Evolutionary conservation across 2,888 invertebrate genomes (phyloP), one percentile per base, ranked within the genome.

Genomic region (Tortricodes alternella): DNA sequence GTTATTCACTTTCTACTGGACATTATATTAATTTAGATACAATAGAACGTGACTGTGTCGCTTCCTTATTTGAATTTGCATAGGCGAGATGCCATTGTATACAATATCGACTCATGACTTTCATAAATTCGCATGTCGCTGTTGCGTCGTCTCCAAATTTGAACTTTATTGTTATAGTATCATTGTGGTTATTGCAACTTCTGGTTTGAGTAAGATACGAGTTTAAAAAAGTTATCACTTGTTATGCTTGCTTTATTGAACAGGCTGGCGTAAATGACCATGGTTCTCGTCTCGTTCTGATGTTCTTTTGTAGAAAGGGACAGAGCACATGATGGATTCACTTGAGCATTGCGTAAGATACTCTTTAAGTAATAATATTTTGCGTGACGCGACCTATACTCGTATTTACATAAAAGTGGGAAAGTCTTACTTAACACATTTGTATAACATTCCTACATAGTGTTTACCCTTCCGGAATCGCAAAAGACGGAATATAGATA

Each of bases 21-120:
- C 55, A 37, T 49, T 55, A 43, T 43, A 48, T 53, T 34, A 49
- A 44, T 46, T 32, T 32, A 34, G 27, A 35, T 11, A 60, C 53
- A 55, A 64, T 62, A 58, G 65, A 60, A 62, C 65, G 62, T 68
- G 65, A 62, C 64, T 8, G 56, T 62, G 29, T 58, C 58, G 59
- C 62, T 72, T 73, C 74, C 74, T 71, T 66, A 69, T 62, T 62
- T 48, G 59, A 48, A 4, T 72, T 69, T 65, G 65, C 67, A 69
- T 74, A 62, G n/a, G n/a, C n/a, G n/a, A n/a, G n/a, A n/a, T n/a
- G n/a, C n/a, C n/a, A n/a, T n/a, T n/a, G n/a, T n/a, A n/a, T n/a
- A n/a, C n/a, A n/a, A n/a, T n/a, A n/a, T n/a, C n/a, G n/a, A n/a
- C n/a, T n/a, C n/a, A n/a, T n/a, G n/a, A n/a, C n/a, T n/a, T n/a